Base-by-base conservation (phyloP, 2,113 vertebrate species). In the Tragelaphus scriptus region DNA sequence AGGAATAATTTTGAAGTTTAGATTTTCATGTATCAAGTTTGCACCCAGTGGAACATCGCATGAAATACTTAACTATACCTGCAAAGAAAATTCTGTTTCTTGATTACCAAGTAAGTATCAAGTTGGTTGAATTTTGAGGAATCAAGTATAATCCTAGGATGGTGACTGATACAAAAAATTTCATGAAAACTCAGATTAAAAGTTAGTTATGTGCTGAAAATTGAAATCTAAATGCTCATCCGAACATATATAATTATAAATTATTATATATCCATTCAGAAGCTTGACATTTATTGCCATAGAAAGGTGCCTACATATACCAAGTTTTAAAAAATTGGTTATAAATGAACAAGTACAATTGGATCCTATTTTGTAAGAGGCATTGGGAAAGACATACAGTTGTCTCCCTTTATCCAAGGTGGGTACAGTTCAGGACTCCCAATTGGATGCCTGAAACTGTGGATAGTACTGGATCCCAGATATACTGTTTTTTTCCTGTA, bases 191-290 rank as follows among this genome's bases (percentile, higher is more conserved):
- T 85, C n/a, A 81, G 25, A 85, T 87, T 71, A 16, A 32, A 86
- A 91, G 51, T 85, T 90, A 95, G 55, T 88, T 91, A 79, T 80
- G 36, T 85, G 53, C 28, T 95, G 58, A 92, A 94, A 92, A 71
- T 75, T 53, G 13, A 19, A 92, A 75, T 2, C 36, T 82, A 94
- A 93, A 65, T 79, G 5, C 58, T n/a, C 32, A 88, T 58, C 79
- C n/a, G 90, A 88, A 86, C 21, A 84, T 21, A 88, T 65, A 1
- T 89, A 40, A 30, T 77, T 86, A 71, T 71, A 79, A 88, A 68
- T 87, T 80, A 89, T 53, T 32, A 97, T 49, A 49, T 2, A 81
- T 40, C 6, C 44, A 71, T 86, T 56, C 2, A 86, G 93, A 92
- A 84, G 19, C 7, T 84, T 3, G 1, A 58, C 25, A 91, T 17